phyloP scores from a whole-genome alignment of 2,888 invertebrate species.

The Julus scandinavius region DNA sequence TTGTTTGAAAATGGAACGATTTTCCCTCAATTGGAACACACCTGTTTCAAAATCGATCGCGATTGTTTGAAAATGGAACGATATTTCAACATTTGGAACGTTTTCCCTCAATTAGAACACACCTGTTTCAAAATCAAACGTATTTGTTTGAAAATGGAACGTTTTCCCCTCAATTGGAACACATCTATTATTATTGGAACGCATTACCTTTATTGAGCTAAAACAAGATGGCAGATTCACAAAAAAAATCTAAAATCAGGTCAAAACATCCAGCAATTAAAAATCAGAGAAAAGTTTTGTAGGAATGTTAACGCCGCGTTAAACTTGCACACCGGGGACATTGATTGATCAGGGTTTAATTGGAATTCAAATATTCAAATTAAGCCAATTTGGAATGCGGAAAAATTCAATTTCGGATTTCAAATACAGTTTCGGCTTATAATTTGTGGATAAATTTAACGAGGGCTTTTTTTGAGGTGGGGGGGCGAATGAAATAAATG shows the following conservation, averaged over 20 bases:
- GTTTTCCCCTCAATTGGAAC: no score
- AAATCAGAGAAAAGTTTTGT: neutral
- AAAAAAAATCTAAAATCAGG: neutral
- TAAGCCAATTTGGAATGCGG: neutral
- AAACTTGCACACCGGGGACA: neutral
- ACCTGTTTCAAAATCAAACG: no score
- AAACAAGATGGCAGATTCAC: neutral
- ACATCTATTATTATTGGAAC: no score
- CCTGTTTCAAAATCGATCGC: no score
- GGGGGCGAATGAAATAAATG: neutral
- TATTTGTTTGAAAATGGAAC: no score
- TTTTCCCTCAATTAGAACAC: no score
- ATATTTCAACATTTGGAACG: no score
- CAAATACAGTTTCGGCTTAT: neutral
- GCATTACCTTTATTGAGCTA: neutral
- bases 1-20: no score
- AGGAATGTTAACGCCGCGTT: neutral
- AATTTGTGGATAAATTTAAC: neutral
- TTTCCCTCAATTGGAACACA: no score
- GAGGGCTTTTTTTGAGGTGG: neutral
- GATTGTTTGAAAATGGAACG: no score
- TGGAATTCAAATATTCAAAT: constrained; percentile 37
- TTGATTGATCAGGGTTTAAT: constrained; percentile 31
- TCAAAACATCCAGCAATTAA: constrained; percentile 16
- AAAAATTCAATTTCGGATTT: neutral